Conservation (phyloP, 2,113 vertebrate species). For the Pao palembangensis region DNA sequence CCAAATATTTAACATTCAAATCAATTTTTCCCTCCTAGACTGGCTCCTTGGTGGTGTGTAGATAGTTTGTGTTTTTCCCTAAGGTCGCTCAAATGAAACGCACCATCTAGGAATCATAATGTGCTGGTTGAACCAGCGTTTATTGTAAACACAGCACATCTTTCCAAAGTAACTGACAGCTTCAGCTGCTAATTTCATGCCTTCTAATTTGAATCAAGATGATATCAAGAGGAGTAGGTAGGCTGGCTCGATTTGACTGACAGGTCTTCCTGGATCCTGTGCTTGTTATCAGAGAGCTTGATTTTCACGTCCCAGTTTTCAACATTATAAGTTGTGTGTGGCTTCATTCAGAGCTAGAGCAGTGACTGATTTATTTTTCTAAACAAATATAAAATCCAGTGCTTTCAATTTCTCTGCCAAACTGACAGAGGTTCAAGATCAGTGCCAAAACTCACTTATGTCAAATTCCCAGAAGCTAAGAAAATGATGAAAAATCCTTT, state of each 20-base stretch:
- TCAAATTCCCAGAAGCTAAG: slow-evolving; percentile 19
- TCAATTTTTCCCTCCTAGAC: background rate
- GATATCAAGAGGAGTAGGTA: background rate
- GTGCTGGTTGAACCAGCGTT: too few relatives aligned
- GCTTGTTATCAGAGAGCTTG: background rate
- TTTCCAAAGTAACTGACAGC: background rate
- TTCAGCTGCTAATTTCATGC: background rate
- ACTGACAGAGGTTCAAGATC: slow-evolving; percentile 2
- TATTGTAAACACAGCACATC: background rate
- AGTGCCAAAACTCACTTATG: slow-evolving; percentile 7
- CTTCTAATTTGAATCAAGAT: background rate
- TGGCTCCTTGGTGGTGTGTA: too few relatives aligned
- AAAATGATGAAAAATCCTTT: slow-evolving; percentile 22
- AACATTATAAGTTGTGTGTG: too few relatives aligned
- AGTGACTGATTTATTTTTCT: too few relatives aligned
- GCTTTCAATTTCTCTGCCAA: slow-evolving; percentile 10
- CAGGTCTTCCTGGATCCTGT: background rate
- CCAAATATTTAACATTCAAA: background rate
- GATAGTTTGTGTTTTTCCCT: background rate
- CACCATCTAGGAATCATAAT: background rate
- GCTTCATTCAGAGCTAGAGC: too few relatives aligned
- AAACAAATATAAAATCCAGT: background rate
- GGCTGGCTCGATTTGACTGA: background rate
- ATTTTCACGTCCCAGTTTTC: too few relatives aligned
- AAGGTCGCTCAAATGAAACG: background rate